Evolutionary conservation across 1,140 invertebrate species (phyloP), one percentile per base, ranked within the genome.

Genomic region (Pseudomyrmex concolor): DNA sequence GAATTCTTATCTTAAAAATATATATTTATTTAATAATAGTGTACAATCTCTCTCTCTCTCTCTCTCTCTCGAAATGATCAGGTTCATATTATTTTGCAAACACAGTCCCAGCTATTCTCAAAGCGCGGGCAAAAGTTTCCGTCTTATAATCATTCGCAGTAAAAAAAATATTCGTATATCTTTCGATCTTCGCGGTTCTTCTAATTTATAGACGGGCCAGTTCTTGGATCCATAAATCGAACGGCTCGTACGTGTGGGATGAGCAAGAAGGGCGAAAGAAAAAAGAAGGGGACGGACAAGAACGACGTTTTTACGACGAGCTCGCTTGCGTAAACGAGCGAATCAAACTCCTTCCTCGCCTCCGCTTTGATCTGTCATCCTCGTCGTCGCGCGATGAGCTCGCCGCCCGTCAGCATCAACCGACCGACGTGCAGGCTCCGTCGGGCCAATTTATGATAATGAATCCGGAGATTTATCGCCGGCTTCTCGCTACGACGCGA

Each of bases 391-490:
- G 66, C 70, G 74, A 51, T 63, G 66, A 59, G 50, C 48, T 72
- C 64, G 57, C 81, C 68, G 67, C 48, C 73, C 84, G 86, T 89
- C 87, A 87, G 76, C 88, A 83, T 89, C 86, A 83, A 86, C 86
- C 57, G 74, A 54, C 59, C 68, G 86, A 88, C 84, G 83, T 51
- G 68, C 80, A 57, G 54, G 82, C 66, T 19, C 84, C 82, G 86
- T 85, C 84, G 43, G 63, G 80, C 89, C 87, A 91, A 91, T 91
- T 91, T 91, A 91, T 91, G 90, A 91, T 91, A 91, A 91, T 91
- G 90, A 91, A 88, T 86, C 83, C 60, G 13, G 70, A 90, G 88
- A 90, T 90, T 91, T 91, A 91, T 91, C 76, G 84, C 81, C 50
- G 68, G 64, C 70, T 89, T 86, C 87, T 88, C 87, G 84, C 87